These are phyloP conservation scores for Passer montanus DNA, from an alignment of 2,113 vertebrate species.

Conservation along the genomic window DNA sequence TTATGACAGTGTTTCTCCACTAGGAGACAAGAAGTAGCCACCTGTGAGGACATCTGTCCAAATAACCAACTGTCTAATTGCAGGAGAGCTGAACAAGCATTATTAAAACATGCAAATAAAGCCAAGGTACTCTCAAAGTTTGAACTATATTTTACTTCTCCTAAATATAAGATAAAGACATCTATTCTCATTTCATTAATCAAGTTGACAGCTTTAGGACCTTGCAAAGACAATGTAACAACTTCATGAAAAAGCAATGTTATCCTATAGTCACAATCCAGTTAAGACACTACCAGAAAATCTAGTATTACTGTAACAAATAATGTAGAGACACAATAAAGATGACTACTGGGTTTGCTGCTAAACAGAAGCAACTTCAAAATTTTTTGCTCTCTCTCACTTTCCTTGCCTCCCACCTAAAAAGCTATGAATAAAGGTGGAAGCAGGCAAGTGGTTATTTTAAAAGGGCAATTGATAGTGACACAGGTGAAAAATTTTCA, in stretches of 20 bases:
- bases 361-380: neutral
- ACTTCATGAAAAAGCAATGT: neutral
- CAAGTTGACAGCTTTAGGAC: neutral
- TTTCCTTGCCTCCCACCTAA: neutral
- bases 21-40: neutral
- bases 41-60: conserved; percentile 1
- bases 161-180: neutral
- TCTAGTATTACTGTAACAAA: neutral
- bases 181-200: neutral
- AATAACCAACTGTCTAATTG: neutral
- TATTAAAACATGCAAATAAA: conserved; percentile 15
- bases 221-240: neutral
- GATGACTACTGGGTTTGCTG: neutral
- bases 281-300: neutral
- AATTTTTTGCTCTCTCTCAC: neutral
- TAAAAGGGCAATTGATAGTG: neutral
- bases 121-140: neutral
- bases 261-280: neutral
- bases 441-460: neutral
- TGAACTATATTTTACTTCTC: neutral
- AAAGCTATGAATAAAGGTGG: neutral
- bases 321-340: neutral
- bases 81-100: neutral
- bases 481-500: neutral
- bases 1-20: neutral